These are phyloP conservation scores for Rhagoletis zephyria DNA, from an alignment of 1,140 invertebrate genomes.

Conservation along the genomic window DNA sequence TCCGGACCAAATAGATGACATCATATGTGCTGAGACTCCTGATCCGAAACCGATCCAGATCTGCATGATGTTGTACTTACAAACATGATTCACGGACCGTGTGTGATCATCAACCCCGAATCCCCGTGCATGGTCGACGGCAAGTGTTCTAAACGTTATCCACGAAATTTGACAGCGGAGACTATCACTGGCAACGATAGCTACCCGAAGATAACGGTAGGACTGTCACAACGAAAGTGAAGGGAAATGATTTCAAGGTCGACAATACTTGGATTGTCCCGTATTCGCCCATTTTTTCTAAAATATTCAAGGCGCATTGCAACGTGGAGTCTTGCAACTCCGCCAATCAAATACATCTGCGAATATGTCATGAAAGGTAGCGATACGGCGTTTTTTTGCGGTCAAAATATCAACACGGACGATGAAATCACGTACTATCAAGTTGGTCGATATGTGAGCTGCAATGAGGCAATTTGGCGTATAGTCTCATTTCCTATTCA, in stretches of 20 bases:
- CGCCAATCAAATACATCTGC: no score
- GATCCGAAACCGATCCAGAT: slow-evolving; percentile 70
- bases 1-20: no score
- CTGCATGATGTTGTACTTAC: slow-evolving; percentile 71
- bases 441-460: slow-evolving; percentile 60
- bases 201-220: slow-evolving; percentile 72
- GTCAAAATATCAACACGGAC: slow-evolving; percentile 58
- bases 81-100: slow-evolving; percentile 75
- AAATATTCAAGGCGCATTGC: slow-evolving; percentile 63
- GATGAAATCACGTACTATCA: slow-evolving; percentile 61
- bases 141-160: slow-evolving; percentile 40
- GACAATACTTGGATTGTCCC: slow-evolving; percentile 58
- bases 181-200: slow-evolving; percentile 65
- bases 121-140: slow-evolving; percentile 47
- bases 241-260: slow-evolving; percentile 54
- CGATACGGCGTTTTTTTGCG: slow-evolving; percentile 65
- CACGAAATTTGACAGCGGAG: slow-evolving; percentile 57
- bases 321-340: slow-evolving; percentile 65
- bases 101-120: slow-evolving; percentile 55
- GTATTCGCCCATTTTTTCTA: slow-evolving; percentile 61
- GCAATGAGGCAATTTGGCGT: slow-evolving; percentile 60
- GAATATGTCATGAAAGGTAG: slow-evolving; percentile 61
- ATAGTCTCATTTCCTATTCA: slow-evolving; percentile 60
- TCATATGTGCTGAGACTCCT: no score
- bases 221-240: background rate